Percentiles rank a stretch among this genome's conserved stretches.
Conservation (phyloP, 2,113 vertebrate species). For the Cryptotis parvus region DNA sequence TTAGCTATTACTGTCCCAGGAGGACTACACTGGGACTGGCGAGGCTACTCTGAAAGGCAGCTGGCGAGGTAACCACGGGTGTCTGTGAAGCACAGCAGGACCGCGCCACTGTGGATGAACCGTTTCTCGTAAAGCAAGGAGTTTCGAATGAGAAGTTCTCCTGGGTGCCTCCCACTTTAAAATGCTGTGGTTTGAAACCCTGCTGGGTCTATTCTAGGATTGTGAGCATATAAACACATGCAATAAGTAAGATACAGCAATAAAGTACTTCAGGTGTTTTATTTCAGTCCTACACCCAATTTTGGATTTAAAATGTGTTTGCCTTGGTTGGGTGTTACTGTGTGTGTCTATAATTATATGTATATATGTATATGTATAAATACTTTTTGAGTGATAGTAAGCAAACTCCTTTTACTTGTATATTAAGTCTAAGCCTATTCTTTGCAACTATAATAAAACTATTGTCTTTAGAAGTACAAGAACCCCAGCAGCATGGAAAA, state of each 20-base stretch:
- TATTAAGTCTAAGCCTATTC: not conserved
- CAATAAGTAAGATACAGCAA: not conserved
- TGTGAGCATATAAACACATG: not conserved
- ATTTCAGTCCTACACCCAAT: constrained; percentile 38
- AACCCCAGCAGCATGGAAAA: constrained; percentile 1
- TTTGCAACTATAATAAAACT: not conserved
- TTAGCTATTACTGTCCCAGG: not conserved
- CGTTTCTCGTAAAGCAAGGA: not conserved
- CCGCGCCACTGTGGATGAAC: not conserved
- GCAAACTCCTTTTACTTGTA: constrained; percentile 15
- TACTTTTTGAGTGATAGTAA: not conserved
- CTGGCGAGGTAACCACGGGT: fast-evolving
- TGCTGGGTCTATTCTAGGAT: not conserved
- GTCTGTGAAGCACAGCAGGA: not conserved
- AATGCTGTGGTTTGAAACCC: constrained; percentile 21
- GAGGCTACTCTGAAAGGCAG: not conserved
- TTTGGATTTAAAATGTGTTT: not conserved
- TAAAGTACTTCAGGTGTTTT: constrained; percentile 32
- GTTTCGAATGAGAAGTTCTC: constrained; percentile 31
- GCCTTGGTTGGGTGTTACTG: constrained; percentile 1
- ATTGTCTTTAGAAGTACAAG: not conserved
- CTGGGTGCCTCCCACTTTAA: not conserved
- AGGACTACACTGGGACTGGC: not conserved
- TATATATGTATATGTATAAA: not conserved
- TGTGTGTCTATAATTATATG: not conserved